Evolutionary conservation across 2,888 invertebrate species (phyloP).

Genomic region (Euphydryas editha): DNA sequence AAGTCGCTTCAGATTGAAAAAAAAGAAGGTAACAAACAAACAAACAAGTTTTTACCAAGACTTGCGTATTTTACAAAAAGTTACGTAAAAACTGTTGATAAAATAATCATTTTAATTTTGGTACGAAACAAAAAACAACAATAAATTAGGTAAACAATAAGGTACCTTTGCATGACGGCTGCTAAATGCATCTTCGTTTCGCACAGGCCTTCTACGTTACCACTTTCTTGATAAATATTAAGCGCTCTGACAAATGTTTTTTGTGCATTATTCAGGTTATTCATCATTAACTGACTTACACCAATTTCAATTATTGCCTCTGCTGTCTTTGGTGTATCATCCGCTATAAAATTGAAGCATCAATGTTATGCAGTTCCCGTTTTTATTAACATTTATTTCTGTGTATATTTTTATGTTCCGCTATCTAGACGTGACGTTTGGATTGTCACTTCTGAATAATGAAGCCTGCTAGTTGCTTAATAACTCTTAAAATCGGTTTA

Average conservation of each 20-base stretch:
- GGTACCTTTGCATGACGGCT: conserved; percentile 79
- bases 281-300: conserved; percentile 75
- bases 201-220: conserved; percentile 74
- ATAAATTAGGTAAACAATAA: neutral
- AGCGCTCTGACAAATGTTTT: conserved; percentile 77
- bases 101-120: neutral
- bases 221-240: conserved; percentile 62
- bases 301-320: conserved; percentile 82
- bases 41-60: too few species aligned
- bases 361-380: neutral
- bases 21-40: too few species aligned
- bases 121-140: neutral
- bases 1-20: too few species aligned
- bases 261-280: conserved; percentile 75
- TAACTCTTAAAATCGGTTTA: neutral
- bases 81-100: too few species aligned
- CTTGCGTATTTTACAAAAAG: too few species aligned
- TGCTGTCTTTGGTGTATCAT: conserved; percentile 70
- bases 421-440: too few species aligned
- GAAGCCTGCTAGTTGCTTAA: too few species aligned
- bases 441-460: too few species aligned
- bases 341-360: conserved; percentile 59
- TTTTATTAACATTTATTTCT: too few species aligned
- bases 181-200: conserved; percentile 80
- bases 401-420: too few species aligned